These are phyloP conservation scores for Acanthococcus lagerstroemiae DNA, from an alignment of 2,888 invertebrate genomes.

Conservation along the genomic window DNA sequence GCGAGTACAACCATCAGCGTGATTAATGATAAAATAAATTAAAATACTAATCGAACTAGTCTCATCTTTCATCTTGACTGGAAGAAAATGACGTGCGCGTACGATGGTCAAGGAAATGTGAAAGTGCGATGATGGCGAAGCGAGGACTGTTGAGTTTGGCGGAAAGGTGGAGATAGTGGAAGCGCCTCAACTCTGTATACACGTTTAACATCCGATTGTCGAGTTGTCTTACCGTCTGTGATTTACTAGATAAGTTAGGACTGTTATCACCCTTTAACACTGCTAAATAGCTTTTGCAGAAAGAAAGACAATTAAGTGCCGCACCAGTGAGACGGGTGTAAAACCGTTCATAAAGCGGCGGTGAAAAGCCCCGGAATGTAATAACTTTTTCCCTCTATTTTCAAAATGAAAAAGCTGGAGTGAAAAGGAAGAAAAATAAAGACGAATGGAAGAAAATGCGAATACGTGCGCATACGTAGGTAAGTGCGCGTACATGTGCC, in stretches of 20 bases:
- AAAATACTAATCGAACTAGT: too few relatives aligned
- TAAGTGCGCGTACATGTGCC: neutral
- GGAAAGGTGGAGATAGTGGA: too few relatives aligned
- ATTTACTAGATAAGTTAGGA: slow-evolving; percentile 19
- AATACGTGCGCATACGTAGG: neutral
- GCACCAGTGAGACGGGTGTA: neutral
- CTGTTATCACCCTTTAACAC: slow-evolving; percentile 24
- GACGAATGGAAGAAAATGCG: neutral
- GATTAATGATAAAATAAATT: too few relatives aligned
- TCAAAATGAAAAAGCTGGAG: neutral
- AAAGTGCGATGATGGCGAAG: too few relatives aligned
- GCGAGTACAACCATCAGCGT: too few relatives aligned
- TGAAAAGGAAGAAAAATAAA: neutral
- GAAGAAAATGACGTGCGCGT: too few relatives aligned
- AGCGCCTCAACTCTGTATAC: too few relatives aligned
- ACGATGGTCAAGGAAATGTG: too few relatives aligned
- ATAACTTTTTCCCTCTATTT: slow-evolving; percentile 3
- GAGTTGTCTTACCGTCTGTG: slow-evolving; percentile 22
- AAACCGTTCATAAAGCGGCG: slow-evolving; percentile 19
- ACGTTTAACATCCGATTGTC: slow-evolving; percentile 21
- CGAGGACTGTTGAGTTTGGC: too few relatives aligned
- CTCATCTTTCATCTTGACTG: too few relatives aligned
- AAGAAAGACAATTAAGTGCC: slow-evolving; percentile 18
- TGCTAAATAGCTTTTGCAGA: slow-evolving; percentile 14
- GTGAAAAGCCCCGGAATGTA: slow-evolving; percentile 8